phyloP scores from a whole-genome alignment of 2,888 invertebrate genomes.

The Halictus quadricinctus region DNA sequence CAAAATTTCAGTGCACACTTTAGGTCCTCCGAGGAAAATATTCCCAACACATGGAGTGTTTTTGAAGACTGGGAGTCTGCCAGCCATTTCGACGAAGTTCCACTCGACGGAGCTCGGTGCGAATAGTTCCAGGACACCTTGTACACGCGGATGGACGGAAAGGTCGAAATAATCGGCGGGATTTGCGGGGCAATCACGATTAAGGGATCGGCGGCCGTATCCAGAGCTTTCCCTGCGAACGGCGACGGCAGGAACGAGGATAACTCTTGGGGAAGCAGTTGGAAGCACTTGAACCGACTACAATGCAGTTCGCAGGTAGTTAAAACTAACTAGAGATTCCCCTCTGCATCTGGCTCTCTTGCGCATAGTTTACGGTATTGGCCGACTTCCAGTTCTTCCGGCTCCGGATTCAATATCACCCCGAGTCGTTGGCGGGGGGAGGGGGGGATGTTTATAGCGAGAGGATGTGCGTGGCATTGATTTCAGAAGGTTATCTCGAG shows the following conservation, averaged over 20 bases:
- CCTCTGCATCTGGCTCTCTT: constrained; percentile 19
- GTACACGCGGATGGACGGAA: background rate
- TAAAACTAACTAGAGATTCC: constrained; percentile 55
- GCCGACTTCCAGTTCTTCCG: constrained; percentile 55
- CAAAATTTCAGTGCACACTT: no score
- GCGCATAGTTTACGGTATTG: constrained; percentile 51
- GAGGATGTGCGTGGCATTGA: constrained; percentile 15
- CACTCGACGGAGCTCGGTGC: background rate
- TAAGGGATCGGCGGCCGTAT: constrained; percentile 38
- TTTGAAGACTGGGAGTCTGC: no score
- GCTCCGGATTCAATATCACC: constrained; percentile 46
- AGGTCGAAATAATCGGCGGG: constrained; percentile 34
- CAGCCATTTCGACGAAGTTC: background rate
- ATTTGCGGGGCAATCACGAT: constrained; percentile 34
- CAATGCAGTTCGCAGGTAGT: constrained; percentile 53
- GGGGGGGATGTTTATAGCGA: background rate
- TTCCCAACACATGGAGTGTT: no score
- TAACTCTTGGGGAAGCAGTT: constrained; percentile 33
- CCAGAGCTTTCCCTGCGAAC: background rate
- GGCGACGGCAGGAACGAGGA: background rate
- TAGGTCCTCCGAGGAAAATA: no score
- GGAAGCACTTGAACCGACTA: constrained; percentile 41
- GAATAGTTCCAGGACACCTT: background rate
- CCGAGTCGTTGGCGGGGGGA: background rate
- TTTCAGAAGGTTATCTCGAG: constrained; percentile 20